phyloP scores from a whole-genome alignment of 2,797 vertebrate species.

The Salmo trutta region DNA sequence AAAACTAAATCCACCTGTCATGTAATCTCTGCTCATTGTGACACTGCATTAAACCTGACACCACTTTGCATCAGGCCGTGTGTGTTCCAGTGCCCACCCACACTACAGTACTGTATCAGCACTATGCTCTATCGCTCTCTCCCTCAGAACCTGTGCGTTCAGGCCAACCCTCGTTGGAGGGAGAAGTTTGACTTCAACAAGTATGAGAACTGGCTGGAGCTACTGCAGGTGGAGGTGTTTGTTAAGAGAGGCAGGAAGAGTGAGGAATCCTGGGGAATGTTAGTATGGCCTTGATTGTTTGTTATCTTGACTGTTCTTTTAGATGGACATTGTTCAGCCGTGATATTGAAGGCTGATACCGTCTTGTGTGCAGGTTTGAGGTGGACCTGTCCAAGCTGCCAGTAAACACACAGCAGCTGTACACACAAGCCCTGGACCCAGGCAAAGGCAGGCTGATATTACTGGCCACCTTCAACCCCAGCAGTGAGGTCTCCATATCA shows the following conservation, averaged over 20 bases:
- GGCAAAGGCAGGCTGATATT: conserved; percentile 84
- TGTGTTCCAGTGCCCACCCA: conserved; percentile 19
- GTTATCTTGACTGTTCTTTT: too few species aligned
- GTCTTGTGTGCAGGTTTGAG: conserved; percentile 77
- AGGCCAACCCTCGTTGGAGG: conserved; percentile 95
- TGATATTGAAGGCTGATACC: not conserved
- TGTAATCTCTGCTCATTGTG: conserved; percentile 57
- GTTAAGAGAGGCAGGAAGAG: conserved; percentile 90
- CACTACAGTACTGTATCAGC: not conserved
- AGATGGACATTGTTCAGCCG: not conserved
- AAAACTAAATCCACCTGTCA: conserved; percentile 72
- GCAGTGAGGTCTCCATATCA: conserved; percentile 84
- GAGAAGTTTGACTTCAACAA: conserved; percentile 98
- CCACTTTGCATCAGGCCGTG: conserved; percentile 21
- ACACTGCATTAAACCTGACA: conserved; percentile 64
- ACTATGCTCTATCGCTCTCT: conserved; percentile 29
- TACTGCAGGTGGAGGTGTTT: conserved; percentile 91
- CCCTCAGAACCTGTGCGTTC: conserved; percentile 89
- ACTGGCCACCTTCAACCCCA: conserved; percentile 82
- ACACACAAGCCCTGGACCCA: conserved; percentile 78
- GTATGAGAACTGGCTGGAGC: conserved; percentile 90
- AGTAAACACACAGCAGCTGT: conserved; percentile 78
- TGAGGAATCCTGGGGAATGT: conserved; percentile 91
- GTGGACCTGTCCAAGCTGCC: conserved; percentile 81
- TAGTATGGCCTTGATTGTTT: conserved; percentile 68